A percentile compares a stretch with the other conserved stretches of the same genome.
phyloP scores from a whole-genome alignment of 2,888 invertebrate species.

The Gymnoscelis rufifasciata region DNA sequence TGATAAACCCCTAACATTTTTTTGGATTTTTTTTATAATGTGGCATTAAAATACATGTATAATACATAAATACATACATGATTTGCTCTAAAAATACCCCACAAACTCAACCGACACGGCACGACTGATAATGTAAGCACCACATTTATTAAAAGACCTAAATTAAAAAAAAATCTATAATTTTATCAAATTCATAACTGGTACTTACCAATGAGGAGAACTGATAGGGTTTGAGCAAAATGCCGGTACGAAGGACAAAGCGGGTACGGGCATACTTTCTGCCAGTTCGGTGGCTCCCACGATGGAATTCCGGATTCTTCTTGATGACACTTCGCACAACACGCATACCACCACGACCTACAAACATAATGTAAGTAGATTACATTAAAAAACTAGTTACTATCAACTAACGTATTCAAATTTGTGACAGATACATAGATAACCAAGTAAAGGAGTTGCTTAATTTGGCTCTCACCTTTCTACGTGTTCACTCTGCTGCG shows the following conservation, averaged over 20 bases:
- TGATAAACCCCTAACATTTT: too few relatives aligned
- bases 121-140: too few relatives aligned
- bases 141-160: too few relatives aligned
- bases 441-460: conserved; percentile 9
- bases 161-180: too few relatives aligned
- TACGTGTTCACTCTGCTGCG: conserved; percentile 70
- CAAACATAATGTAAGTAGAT: conserved; percentile 6
- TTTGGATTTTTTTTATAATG: too few relatives aligned
- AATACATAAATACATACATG: too few relatives aligned
- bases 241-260: conserved; percentile 91
- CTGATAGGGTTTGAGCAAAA: conserved; percentile 86
- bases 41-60: too few relatives aligned
- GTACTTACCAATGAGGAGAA: conserved; percentile 83
- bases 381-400: background rate
- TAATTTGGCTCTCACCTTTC: conserved; percentile 54
- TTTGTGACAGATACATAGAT: conserved; percentile 5
- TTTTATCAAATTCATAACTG: too few relatives aligned
- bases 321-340: conserved; percentile 88
- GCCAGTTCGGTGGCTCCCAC: conserved; percentile 91
- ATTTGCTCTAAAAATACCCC: too few relatives aligned
- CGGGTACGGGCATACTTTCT: conserved; percentile 89
- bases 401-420: background rate
- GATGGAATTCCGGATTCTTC: conserved; percentile 85
- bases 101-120: too few relatives aligned
- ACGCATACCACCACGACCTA: conserved; percentile 91